phyloP scores from a whole-genome alignment of 2,113 vertebrate species.

The Prunella fulvescens region DNA sequence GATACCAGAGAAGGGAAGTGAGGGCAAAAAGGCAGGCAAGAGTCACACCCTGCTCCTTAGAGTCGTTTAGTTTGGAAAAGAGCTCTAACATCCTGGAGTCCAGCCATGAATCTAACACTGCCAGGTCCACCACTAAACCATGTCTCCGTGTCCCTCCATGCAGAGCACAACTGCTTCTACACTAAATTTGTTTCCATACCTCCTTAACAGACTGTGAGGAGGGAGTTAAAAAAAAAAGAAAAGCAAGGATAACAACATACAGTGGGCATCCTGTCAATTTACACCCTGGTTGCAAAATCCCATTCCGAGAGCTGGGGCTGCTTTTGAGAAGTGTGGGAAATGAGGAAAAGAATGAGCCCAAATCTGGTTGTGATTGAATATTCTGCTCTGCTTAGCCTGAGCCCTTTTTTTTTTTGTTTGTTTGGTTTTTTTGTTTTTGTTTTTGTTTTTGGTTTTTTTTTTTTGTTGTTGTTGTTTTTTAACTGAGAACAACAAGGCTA shows the following conservation, averaged over 20 bases:
- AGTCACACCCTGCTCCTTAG: not conserved
- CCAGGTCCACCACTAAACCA: not conserved
- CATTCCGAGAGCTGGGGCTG: not conserved
- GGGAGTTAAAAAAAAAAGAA: not conserved
- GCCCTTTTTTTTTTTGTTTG: not conserved
- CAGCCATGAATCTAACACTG: not conserved
- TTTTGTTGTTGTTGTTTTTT: not conserved
- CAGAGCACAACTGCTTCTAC: not conserved
- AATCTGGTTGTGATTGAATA: not conserved
- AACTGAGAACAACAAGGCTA: not conserved
- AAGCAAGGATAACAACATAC: not conserved
- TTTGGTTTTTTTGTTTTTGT: not conserved
- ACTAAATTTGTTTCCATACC: not conserved
- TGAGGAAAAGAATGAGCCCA: not conserved
- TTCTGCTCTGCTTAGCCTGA: not conserved
- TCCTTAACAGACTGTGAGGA: not conserved
- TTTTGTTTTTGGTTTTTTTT: not conserved
- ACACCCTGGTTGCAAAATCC: not conserved
- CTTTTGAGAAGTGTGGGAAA: not conserved
- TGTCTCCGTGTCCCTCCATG: not conserved
- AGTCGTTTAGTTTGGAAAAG: not conserved
- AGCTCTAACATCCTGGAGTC: not conserved
- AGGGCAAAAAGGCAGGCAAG: not conserved
- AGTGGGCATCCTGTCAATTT: not conserved
- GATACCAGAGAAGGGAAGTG: not conserved